Evolutionary conservation across 2,797 vertebrate species (phyloP), one percentile per base, ranked within the genome.

Genomic region (Malurus leucopterus): DNA sequence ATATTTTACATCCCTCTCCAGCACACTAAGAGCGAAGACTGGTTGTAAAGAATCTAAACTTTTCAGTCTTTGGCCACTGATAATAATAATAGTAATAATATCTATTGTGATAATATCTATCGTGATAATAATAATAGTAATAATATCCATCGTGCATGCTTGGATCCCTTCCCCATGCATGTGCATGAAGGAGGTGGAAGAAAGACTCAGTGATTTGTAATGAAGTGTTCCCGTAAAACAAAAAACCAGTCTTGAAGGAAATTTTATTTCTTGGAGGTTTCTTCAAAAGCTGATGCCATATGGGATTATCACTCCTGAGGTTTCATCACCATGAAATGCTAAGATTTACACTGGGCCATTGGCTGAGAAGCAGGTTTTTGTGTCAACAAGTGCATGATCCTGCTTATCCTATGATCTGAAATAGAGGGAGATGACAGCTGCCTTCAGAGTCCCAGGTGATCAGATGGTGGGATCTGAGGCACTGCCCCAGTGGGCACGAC

Each of bases 261-360:
- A 77, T 76, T 53, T 30, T 72, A 40, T 90, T 93, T 92, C 50
- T 75, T 86, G 41, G n/a, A 91, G 49, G 27, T 15, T 88, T 78
- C 88, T 89, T 67, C 68, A 88, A 61, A 71, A 80, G 29, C 30
- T 84, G 32, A 24, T 91, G 65, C 26, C 30, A 9, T 67, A 59
- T 16, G 6, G 64, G 22, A 44, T 79, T 40, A 32, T 61, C 43
- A 22, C 41, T 85, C 13, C 32, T 43, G 57, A 70, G 36, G 29
- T 80, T 93, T 88, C 55, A 63, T 54, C 19, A 23, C 34, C 6
- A 26, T 43, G 44, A 91, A 79, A 57, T 47, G 11, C 53, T 85
- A 53, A 91, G 62, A 26, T 58, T 90, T 57, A 40, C 50, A 12
- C 27, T 54, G 19, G 49, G 53, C 21, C 46, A 57, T 80, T 89